A percentile compares a stretch with the other conserved stretches of the same genome.
These are phyloP conservation scores for Endomychus coccineus DNA, from an alignment of 2,888 invertebrate species.

Conservation along the genomic window DNA sequence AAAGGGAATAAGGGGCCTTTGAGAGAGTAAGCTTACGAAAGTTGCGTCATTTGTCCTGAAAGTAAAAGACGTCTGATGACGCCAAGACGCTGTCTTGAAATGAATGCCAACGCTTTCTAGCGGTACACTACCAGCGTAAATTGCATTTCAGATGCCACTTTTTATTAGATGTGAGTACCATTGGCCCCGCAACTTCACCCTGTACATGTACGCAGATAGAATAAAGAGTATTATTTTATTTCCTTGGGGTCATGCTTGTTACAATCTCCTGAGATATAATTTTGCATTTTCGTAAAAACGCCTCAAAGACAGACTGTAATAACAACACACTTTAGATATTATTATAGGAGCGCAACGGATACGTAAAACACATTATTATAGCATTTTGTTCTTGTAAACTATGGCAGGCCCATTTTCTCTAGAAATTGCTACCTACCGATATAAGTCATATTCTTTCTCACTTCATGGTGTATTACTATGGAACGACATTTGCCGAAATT, in stretches of 20 bases:
- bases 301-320: not conserved
- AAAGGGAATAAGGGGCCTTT: constrained; percentile 3
- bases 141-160: constrained; percentile 25
- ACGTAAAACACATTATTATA: no score
- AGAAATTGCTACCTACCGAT: no score
- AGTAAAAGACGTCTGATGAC: constrained; percentile 14
- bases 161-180: constrained; percentile 22
- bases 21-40: constrained; percentile 15
- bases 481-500: no score
- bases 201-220: constrained; percentile 3
- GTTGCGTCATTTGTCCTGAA: constrained; percentile 12
- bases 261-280: constrained; percentile 6
- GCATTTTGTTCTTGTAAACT: no score
- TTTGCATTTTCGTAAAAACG: constrained; percentile 1
- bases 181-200: constrained; percentile 10
- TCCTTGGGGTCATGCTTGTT: constrained; percentile 2
- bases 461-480: no score
- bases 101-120: constrained; percentile 17
- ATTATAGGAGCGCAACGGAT: no score
- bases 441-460: no score
- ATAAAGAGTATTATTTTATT: constrained; percentile 3
- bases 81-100: constrained; percentile 10
- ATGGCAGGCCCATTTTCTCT: no score
- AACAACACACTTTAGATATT: constrained; percentile 1
- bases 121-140: constrained; percentile 21